These are phyloP conservation scores for Dinocampus coccinellae DNA, from an alignment of 2,888 invertebrate genomes.

Conservation along the genomic window DNA sequence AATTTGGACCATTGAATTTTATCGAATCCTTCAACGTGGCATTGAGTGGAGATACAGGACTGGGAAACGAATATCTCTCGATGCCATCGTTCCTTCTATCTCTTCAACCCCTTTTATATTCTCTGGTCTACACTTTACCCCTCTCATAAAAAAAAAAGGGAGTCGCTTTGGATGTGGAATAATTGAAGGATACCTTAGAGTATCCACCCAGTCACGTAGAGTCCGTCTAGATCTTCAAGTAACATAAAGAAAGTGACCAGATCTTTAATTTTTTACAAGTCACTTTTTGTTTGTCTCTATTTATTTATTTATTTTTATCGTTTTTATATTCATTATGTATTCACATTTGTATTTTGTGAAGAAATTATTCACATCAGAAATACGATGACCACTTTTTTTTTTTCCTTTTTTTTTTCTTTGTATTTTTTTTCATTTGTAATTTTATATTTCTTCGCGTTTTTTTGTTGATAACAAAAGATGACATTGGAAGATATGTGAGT, in stretches of 20 bases:
- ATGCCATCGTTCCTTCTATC: conserved; percentile 26
- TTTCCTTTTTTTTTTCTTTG: neutral
- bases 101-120: conserved; percentile 15
- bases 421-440: no score
- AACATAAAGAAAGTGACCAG: conserved; percentile 4
- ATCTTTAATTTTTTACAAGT: conserved; percentile 21
- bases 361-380: neutral
- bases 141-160: conserved; percentile 11
- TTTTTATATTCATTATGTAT: no score
- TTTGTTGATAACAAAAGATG: neutral
- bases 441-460: no score
- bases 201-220: conserved; percentile 40
- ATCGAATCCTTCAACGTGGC: conserved; percentile 41
- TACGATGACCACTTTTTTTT: neutral
- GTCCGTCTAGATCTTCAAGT: conserved; percentile 31
- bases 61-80: conserved; percentile 24
- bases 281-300: neutral
- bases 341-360: neutral
- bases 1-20: conserved; percentile 44
- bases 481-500: neutral
- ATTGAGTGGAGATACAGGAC: conserved; percentile 37
- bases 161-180: conserved; percentile 42
- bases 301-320: neutral
- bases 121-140: neutral
- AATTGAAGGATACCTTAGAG: conserved; percentile 44